Evolutionary conservation across 2,888 invertebrate species (phyloP).

Genomic region (Thysanoteuthis rhombus): DNA sequence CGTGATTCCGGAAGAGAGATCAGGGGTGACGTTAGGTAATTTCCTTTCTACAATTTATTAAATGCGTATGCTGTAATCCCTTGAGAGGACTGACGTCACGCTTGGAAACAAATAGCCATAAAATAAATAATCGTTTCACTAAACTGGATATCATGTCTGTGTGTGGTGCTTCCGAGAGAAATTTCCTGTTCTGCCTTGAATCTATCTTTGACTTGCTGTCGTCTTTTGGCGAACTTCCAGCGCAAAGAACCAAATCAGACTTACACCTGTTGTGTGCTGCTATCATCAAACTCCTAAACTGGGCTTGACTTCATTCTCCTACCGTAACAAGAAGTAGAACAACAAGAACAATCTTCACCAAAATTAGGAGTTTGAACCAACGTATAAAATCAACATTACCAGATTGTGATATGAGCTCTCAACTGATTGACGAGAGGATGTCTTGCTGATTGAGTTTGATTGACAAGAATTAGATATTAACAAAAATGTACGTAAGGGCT

Average conservation of each 20-base stretch:
- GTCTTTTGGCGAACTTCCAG: background rate
- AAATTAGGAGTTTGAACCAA: no score
- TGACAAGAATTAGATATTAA: no score
- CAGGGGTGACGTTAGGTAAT: background rate
- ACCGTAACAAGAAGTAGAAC: no score
- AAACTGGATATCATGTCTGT: background rate
- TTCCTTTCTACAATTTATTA: slow-evolving; percentile 1
- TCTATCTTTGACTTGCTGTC: background rate
- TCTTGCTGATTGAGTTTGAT: no score
- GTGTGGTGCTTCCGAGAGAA: background rate
- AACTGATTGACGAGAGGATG: no score
- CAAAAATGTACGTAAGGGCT: no score
- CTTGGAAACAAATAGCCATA: background rate
- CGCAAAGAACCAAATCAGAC: background rate
- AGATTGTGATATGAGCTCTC: no score
- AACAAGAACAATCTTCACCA: no score
- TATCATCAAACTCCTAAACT: no score
- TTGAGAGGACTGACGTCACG: background rate
- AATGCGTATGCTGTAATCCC: background rate
- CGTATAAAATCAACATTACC: no score
- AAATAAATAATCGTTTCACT: background rate
- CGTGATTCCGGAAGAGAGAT: background rate
- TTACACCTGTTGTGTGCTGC: background rate
- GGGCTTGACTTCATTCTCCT: no score
- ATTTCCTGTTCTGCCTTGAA: background rate